These are phyloP conservation scores for Drosophila bocki DNA, from an alignment of 1,140 invertebrate species.

Conservation along the genomic window DNA sequence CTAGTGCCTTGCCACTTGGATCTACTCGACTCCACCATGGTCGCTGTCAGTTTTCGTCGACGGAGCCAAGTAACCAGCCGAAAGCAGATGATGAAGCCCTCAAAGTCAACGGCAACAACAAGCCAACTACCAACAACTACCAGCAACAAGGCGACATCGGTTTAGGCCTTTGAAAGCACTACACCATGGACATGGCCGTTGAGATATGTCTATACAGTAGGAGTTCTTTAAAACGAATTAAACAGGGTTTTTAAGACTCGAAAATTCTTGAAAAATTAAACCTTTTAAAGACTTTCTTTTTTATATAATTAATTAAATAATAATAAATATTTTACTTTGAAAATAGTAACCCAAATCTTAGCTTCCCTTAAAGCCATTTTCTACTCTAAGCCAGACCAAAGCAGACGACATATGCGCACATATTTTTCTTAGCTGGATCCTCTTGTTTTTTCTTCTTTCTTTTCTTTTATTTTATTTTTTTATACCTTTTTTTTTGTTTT, in stretches of 20 bases:
- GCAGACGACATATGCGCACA: slow-evolving; percentile 73
- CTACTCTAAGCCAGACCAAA: slow-evolving; percentile 19
- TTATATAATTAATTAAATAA: not conserved
- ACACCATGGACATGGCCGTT: slow-evolving; percentile 52
- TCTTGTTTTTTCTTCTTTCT: slow-evolving; percentile 28
- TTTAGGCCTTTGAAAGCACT: slow-evolving; percentile 79
- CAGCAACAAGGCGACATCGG: slow-evolving; percentile 72
- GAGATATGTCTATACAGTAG: slow-evolving; percentile 30
- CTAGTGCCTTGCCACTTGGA: slow-evolving; percentile 15
- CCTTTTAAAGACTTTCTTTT: not conserved
- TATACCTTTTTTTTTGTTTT: slow-evolving; percentile 33
- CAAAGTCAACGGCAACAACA: slow-evolving; percentile 69
- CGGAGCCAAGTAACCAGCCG: slow-evolving; percentile 69
- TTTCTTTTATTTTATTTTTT: slow-evolving; percentile 28
- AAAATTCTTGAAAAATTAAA: rapidly evolving
- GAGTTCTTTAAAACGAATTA: not conserved
- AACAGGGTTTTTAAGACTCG: too few species aligned
- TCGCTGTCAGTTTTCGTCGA: slow-evolving; percentile 79
- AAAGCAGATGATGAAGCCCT: slow-evolving; percentile 83
- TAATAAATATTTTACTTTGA: too few species aligned
- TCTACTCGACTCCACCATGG: slow-evolving; percentile 49
- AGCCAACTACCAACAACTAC: slow-evolving; percentile 37
- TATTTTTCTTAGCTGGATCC: slow-evolving; percentile 50
- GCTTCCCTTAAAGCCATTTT: not conserved
- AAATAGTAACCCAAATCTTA: too few species aligned